These are phyloP conservation scores for Bubo bubo DNA, from an alignment of 2,113 vertebrate genomes.

Conservation along the genomic window DNA sequence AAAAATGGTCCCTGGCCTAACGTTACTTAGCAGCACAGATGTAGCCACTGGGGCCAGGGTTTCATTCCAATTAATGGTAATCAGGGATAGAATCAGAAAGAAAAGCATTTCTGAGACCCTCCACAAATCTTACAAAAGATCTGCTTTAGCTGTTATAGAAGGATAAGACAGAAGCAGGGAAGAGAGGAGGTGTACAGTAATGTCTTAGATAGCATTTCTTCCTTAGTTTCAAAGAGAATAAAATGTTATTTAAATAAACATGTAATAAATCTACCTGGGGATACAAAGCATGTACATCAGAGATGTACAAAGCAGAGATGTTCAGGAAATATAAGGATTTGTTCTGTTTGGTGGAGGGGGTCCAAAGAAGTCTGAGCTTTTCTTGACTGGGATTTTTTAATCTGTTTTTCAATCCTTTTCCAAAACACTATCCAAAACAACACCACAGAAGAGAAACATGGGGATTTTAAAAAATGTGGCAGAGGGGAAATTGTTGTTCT, in stretches of 20 bases:
- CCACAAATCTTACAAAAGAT: not conserved
- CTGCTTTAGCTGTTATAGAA: not conserved
- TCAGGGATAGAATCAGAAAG: not conserved
- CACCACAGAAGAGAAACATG: not conserved
- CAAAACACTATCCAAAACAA: not conserved
- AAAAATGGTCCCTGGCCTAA: not conserved
- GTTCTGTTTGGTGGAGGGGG: not conserved
- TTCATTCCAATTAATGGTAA: not conserved
- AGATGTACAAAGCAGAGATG: not conserved
- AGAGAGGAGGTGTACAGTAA: not conserved
- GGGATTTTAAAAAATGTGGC: not conserved
- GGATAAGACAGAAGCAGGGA: not conserved
- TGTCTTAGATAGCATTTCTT: not conserved
- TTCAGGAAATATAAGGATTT: not conserved
- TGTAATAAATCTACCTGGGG: not conserved
- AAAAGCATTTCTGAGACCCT: not conserved
- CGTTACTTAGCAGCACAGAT: not conserved
- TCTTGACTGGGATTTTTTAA: not conserved
- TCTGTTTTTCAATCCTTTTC: not conserved
- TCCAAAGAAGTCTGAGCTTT: not conserved
- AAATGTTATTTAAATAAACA: not conserved
- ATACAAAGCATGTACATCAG: not conserved
- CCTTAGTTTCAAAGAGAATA: not conserved
- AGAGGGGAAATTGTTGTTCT: fast-evolving
- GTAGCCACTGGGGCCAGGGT: not conserved